A percentile compares a stretch with the other conserved stretches of the same genome.
phyloP scores from a whole-genome alignment of 2,113 vertebrate genomes.

The Corythornis cristatus region DNA sequence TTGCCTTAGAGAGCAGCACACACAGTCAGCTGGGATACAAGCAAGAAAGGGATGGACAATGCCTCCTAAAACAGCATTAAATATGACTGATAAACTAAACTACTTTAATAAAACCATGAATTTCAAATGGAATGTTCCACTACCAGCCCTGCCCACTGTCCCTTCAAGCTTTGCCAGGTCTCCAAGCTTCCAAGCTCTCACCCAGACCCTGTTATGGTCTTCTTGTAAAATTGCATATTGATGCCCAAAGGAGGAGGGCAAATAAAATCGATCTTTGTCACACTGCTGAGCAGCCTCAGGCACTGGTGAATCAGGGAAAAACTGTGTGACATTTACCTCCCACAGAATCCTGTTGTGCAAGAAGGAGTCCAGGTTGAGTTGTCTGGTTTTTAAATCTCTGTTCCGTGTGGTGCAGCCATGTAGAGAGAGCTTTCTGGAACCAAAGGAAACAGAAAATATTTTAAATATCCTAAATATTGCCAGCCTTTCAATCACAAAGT shows the following conservation, averaged over 20 bases:
- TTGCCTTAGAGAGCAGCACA: background rate
- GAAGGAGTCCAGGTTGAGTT: background rate
- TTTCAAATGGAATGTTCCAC: background rate
- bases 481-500: background rate
- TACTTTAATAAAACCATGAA: background rate
- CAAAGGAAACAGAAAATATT: background rate
- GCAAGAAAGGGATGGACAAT: background rate
- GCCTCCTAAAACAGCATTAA: background rate
- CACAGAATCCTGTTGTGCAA: slow-evolving; percentile 16
- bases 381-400: slow-evolving; percentile 27
- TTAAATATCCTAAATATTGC: background rate
- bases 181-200: background rate
- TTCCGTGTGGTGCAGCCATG: background rate
- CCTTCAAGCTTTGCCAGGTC: background rate
- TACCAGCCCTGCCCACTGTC: background rate
- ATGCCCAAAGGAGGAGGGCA: slow-evolving; percentile 12
- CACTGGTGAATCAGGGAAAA: slow-evolving; percentile 8
- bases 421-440: background rate
- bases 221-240: background rate
- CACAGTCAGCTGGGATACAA: background rate
- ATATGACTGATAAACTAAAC: background rate
- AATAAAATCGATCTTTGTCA: background rate
- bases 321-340: background rate
- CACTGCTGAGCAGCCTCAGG: slow-evolving; percentile 39
- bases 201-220: background rate